Evolutionary conservation across 2,797 vertebrate genomes (phyloP), one percentile per base, ranked within the genome.

Genomic region (Molothrus aeneus): DNA sequence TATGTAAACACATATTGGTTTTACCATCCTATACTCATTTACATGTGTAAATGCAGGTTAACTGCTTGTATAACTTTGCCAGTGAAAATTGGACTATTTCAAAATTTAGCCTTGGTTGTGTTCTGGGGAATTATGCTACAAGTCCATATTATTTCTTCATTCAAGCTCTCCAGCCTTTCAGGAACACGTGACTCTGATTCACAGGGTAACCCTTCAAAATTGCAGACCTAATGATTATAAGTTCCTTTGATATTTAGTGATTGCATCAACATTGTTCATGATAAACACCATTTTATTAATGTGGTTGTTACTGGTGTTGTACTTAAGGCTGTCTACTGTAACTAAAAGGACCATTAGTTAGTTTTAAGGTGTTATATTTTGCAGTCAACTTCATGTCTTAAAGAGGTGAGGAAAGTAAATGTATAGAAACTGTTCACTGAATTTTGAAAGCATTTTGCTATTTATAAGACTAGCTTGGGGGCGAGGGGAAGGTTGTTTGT

Each of bases 251-350:
- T 96, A 88, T 92, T 79, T 93, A 83, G 87, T 85, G 80, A 54
- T 90, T 95, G 24, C 40, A 57, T 96, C 95, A 93, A 60, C 73
- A 86, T 96, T 96, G 95, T 94, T 96, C 29, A 85, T 80, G 29
- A 91, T 95, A 92, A 96, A 95, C 45, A 70, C 54, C 29, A 86
- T 83, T 92, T 31, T 95, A 60, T 86, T 90, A 90, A 75, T 74
- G 24, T 90, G 48, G n/a, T 48, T 95, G 21, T 86, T 31, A 60
- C 82, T 90, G 68, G 7, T 90, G 32, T 54, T 71, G 17, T 86
- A 83, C 34, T 90, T 85, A n/a, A 93, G 40, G 83, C 42, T 68
- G 57, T 89, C 26, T 81, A 25, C 47, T 87, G 50, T 82, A 84
- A 63, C 63, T 96, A 96, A 54, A 38, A 80, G 40, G 10, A 34